Conservation (phyloP, 2,797 vertebrate genomes). For the Nasua narica region DNA sequence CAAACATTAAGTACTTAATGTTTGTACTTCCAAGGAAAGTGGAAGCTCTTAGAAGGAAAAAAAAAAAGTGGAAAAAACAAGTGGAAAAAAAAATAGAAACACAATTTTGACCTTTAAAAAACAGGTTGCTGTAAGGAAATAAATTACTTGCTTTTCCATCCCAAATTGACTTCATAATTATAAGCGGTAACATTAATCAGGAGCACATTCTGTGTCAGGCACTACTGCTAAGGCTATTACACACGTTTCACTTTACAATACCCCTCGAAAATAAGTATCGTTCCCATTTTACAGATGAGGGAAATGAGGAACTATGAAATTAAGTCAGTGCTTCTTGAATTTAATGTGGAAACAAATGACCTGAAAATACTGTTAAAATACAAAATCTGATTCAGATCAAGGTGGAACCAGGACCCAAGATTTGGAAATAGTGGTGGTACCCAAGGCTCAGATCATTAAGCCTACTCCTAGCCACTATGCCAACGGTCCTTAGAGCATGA, state of each 20-base stretch:
- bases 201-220: neutral
- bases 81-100: neutral
- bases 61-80: neutral
- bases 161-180: neutral
- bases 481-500: neutral
- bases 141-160: neutral
- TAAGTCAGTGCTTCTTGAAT: neutral
- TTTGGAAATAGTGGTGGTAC: neutral
- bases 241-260: neutral
- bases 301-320: neutral
- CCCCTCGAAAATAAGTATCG: neutral
- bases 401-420: neutral
- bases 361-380: neutral
- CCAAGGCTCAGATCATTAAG: neutral
- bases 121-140: neutral
- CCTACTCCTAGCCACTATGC: neutral
- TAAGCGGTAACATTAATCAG: neutral
- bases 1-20: neutral
- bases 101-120: conserved; percentile 12
- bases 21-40: neutral
- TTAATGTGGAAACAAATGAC: neutral
- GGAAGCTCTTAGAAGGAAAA: neutral
- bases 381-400: neutral
- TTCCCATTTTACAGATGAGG: neutral
- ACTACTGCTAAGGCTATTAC: neutral